Evolutionary conservation across 1,140 invertebrate species (phyloP), one percentile per base, ranked within the genome.

Genomic region (Caligus rogercresseyi): DNA sequence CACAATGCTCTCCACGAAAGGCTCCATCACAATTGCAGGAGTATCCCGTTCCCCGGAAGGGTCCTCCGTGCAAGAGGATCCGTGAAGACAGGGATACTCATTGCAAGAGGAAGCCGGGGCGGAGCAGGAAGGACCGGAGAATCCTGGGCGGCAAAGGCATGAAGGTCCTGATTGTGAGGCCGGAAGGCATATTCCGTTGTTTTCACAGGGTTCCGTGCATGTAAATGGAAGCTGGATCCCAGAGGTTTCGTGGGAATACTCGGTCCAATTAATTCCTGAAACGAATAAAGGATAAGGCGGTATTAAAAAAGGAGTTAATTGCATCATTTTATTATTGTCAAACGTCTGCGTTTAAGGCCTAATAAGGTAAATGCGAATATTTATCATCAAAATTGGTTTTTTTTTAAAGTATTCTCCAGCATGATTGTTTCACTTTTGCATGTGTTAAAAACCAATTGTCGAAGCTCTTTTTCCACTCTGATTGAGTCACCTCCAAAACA

Each of bases 1-100:
- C 80, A 74, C 87, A 89, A 73, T 87, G 87, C 75, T 84, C 84
- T 65, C 87, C 86, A 61, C 80, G 79, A 72, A 86, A 88, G 55
- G 85, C 78, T 24, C 84, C 77, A 53, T 79, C 77, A 75, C 86
- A 89, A 67, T 81, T 79, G 72, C 87, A 89, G 67, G 82, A 80
- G 73, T 87, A 88, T 64, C 81, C 78, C 70, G 59, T 25, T 85
- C 83, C 65, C 75, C 69, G 78, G 75, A 57, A 2, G 20, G 31
- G n/a, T 43, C 11, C 24, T 83, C 82, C 54, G 85, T 80, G 72
- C 86, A 89, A 62, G 78, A 80, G 61, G 86, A 86, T 70, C 83
- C 83, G 67, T 79, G 78, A 80, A 86, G 81, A 73, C 87, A 90
- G 7, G 86, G 85, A 68, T 86, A 83, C 69, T 81, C 79, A 66